A percentile compares a stretch with the other conserved stretches of the same genome.
Conservation (phyloP, 1,140 invertebrate species). For the Dermatophagoides farinae region DNA sequence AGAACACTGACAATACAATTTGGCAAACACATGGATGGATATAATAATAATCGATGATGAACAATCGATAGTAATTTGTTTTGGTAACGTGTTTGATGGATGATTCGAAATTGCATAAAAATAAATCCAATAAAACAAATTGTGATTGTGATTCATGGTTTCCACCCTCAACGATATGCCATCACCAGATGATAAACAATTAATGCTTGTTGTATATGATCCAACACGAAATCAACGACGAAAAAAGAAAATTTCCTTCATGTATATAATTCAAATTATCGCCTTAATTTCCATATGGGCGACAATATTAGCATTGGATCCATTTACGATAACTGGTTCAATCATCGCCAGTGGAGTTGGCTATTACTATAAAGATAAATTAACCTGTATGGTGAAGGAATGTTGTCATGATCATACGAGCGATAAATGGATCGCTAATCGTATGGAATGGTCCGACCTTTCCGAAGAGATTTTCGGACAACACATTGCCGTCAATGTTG, state of each 20-base stretch:
- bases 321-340: not conserved
- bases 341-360: not conserved
- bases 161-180: no score
- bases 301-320: no score
- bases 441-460: not conserved
- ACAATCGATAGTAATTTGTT: no score
- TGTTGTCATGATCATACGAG: not conserved
- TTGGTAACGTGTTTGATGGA: no score
- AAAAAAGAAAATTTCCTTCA: not conserved
- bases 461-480: slow-evolving; percentile 25
- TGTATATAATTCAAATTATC: not conserved
- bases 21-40: no score
- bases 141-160: no score
- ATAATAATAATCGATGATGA: no score
- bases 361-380: not conserved
- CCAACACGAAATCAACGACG: not conserved
- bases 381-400: not conserved
- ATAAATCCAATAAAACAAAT: no score
- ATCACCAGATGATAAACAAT: not conserved
- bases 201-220: not conserved
- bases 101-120: no score
- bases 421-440: not conserved
- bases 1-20: no score
- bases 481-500: slow-evolving; percentile 24
- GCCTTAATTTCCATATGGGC: not conserved